Evolutionary conservation across 2,797 vertebrate genomes (phyloP), one percentile per base, ranked within the genome.

Genomic region (Fistularia tabacaria): DNA sequence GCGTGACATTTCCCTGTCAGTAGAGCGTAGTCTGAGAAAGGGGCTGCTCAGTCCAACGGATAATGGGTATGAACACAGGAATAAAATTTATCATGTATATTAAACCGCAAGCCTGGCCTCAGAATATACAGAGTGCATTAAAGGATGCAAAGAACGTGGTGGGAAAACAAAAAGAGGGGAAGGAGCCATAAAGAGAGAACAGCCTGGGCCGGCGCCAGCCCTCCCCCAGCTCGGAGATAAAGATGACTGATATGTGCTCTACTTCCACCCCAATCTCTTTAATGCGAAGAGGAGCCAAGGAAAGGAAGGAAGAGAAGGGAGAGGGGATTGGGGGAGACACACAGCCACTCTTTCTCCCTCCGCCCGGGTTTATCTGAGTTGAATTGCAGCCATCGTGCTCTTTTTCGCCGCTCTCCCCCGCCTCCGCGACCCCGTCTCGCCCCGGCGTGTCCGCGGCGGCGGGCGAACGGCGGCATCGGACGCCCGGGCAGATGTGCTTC

Each of bases 51-150:
- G 82, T 79, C 82, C 83, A 53, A 76, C 45, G 64, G 81, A 87
- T 88, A 90, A 89, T 86, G 73, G 80, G 77, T 77, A 83, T 86
- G 82, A 91, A 88, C 85, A 87, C 72, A 76, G 71, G 83, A 89
- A 84, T 87, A 86, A 89, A 89, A 91, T 89, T 81, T 75, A 90
- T 88, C 86, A 84, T 86, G 87, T 85, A 91, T 90, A 89, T 88
- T 86, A 91, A 90, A 90, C 67, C 88, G 80, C 72, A 81, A 83
- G 78, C 79, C 88, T 81, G 80, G 77, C 83, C 80, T 84, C 69
- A 61, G 86, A 87, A 89, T 88, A 88, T 84, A 87, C 83, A 85
- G 81, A 82, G 79, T 70, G 57, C 81, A 86, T 88, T 78, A 88
- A 88, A 83, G 78, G 79, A 88, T 75, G 85, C 74, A 64, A 65